phyloP scores from a whole-genome alignment of 2,113 vertebrate genomes.

The Mastomys coucha region DNA sequence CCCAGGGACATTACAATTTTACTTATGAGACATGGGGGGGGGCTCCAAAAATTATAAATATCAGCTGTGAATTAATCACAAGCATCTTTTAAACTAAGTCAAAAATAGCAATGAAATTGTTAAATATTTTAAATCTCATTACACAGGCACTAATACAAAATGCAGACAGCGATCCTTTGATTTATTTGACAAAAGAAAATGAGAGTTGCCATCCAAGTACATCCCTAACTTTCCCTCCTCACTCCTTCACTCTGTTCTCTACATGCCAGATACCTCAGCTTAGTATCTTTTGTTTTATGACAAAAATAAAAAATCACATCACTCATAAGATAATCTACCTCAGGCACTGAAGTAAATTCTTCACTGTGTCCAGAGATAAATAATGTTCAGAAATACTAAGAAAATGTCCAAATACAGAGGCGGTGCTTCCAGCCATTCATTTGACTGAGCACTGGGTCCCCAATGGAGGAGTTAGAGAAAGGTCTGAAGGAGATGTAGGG shows the following conservation, averaged over 20 bases:
- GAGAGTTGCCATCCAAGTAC: neutral
- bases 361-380: slow-evolving; percentile 19
- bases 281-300: slow-evolving; percentile 11
- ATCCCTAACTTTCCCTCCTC: neutral
- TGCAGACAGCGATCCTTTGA: neutral
- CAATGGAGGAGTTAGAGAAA: no score
- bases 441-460: no score
- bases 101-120: neutral
- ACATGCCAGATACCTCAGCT: neutral
- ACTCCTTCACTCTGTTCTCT: neutral
- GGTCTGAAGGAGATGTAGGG: no score
- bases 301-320: slow-evolving; percentile 36
- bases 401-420: neutral
- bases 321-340: slow-evolving; percentile 61
- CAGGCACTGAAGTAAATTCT: slow-evolving; percentile 46
- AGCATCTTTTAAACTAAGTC: slow-evolving; percentile 7
- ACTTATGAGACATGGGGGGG: neutral
- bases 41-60: neutral
- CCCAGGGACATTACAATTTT: slow-evolving; percentile 9
- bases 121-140: slow-evolving; percentile 50
- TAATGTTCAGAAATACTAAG: slow-evolving; percentile 49
- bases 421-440: no score
- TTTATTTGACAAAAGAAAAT: slow-evolving; percentile 11
- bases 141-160: neutral
- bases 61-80: slow-evolving; percentile 10